Percentiles rank a stretch among this genome's conserved stretches.
Conservation (phyloP, 2,888 invertebrate genomes). For the Ichneumon xanthorius region DNA sequence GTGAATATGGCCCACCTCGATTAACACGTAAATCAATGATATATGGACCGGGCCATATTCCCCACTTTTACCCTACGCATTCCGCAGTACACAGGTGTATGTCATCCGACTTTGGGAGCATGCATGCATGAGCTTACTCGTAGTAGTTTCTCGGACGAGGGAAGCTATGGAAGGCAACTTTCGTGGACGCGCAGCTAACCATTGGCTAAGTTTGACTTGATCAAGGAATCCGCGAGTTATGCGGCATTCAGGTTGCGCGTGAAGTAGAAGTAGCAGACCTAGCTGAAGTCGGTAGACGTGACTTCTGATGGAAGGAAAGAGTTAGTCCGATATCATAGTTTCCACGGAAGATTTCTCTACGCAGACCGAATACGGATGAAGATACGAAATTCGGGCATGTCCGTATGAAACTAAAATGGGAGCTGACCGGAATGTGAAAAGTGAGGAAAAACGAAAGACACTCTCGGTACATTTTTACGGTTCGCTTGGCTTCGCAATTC, state of each 20-base stretch:
- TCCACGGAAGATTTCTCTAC: slow-evolving; percentile 8
- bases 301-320: neutral
- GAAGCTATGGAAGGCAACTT: slow-evolving; percentile 6
- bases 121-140: slow-evolving; percentile 15
- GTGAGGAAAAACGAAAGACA: slow-evolving; percentile 31
- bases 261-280: neutral
- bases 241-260: neutral
- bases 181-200: slow-evolving; percentile 11
- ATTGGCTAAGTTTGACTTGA: slow-evolving; percentile 35
- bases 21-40: too few species aligned
- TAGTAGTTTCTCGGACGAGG: neutral
- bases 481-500: slow-evolving; percentile 36
- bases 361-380: neutral
- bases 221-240: slow-evolving; percentile 9
- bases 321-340: neutral
- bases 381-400: slow-evolving; percentile 1
- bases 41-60: too few species aligned
- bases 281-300: neutral
- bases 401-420: slow-evolving; percentile 49
- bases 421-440: slow-evolving; percentile 32
- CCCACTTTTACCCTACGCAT: too few species aligned
- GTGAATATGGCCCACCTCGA: too few species aligned
- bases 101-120: slow-evolving; percentile 12
- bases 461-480: slow-evolving; percentile 48
- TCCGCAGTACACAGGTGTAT: neutral